These are phyloP conservation scores for Lochmaea crataegi DNA, from an alignment of 2,888 invertebrate species.

Conservation along the genomic window DNA sequence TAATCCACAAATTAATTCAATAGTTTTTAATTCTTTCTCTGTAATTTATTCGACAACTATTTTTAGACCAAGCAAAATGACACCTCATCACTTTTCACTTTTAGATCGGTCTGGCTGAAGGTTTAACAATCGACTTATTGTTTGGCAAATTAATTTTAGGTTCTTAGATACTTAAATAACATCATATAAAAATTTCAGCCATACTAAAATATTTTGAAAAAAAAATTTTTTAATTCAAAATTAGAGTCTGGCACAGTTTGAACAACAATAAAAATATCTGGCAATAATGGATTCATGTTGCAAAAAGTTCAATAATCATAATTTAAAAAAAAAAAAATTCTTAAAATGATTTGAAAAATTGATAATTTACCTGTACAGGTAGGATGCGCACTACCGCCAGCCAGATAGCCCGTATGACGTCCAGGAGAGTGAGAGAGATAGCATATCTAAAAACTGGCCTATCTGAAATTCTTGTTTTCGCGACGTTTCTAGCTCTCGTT, in stretches of 20 bases:
- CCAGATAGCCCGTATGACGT: slow-evolving; percentile 23
- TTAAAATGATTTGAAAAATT: slow-evolving; percentile 28
- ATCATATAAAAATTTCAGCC: slow-evolving; percentile 18
- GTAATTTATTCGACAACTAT: too few species aligned
- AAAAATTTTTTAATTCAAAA: slow-evolving; percentile 6
- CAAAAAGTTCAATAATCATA: slow-evolving; percentile 24
- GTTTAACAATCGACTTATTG: too few species aligned
- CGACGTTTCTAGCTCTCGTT: slow-evolving; percentile 3
- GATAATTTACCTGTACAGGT: slow-evolving; percentile 17
- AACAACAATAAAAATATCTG: slow-evolving; percentile 24
- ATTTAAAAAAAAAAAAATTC: slow-evolving; percentile 18
- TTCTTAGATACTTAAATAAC: slow-evolving; percentile 12
- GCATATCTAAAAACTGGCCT: slow-evolving; percentile 26
- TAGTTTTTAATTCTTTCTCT: too few species aligned
- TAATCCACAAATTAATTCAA: too few species aligned
- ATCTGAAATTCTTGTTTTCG: slow-evolving; percentile 22
- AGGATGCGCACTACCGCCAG: neutral
- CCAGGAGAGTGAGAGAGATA: slow-evolving; percentile 32
- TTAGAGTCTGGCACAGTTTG: too few species aligned
- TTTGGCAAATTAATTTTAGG: slow-evolving; percentile 17
- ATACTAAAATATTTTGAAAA: slow-evolving; percentile 19
- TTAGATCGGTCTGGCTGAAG: slow-evolving; percentile 21
- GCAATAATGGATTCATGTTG: slow-evolving; percentile 28
- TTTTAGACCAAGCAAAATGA: too few species aligned
- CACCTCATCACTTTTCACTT: too few species aligned